These are phyloP conservation scores for Hippolais icterina DNA, from an alignment of 2,113 vertebrate genomes.

Conservation along the genomic window DNA sequence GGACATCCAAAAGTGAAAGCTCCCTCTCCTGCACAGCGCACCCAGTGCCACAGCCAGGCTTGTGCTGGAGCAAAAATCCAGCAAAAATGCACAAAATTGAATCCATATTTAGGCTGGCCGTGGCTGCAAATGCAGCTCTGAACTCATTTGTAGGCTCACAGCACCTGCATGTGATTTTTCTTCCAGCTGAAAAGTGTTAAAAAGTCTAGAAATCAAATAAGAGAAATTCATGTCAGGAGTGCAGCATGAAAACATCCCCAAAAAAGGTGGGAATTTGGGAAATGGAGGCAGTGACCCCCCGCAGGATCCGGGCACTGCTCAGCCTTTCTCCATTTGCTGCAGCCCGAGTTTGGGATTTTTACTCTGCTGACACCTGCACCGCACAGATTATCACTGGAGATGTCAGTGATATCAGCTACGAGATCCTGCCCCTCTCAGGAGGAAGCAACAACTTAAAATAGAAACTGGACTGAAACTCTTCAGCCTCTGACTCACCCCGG, in stretches of 20 bases:
- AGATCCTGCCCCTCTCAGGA: background rate
- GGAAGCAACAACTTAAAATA: background rate
- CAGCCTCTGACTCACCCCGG: background rate
- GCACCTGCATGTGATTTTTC: rapidly evolving
- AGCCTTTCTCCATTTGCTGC: background rate
- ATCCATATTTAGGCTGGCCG: rapidly evolving
- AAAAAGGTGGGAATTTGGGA: background rate
- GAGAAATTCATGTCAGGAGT: rapidly evolving
- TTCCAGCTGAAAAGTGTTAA: background rate
- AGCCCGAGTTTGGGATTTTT: background rate
- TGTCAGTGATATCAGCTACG: background rate
- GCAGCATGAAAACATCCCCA: background rate
- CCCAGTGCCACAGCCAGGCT: background rate
- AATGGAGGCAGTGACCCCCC: rapidly evolving
- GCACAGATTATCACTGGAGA: background rate
- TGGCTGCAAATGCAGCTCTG: background rate
- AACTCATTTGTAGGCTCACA: background rate
- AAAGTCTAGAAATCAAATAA: background rate
- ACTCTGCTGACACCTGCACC: background rate
- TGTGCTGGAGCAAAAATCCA: background rate
- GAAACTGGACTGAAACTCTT: background rate
- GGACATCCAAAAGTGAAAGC: background rate
- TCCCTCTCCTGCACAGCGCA: background rate
- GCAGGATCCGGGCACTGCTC: background rate
- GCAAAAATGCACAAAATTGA: background rate